phyloP scores from a whole-genome alignment of 2,888 invertebrate species.

The Tipula confusa region DNA sequence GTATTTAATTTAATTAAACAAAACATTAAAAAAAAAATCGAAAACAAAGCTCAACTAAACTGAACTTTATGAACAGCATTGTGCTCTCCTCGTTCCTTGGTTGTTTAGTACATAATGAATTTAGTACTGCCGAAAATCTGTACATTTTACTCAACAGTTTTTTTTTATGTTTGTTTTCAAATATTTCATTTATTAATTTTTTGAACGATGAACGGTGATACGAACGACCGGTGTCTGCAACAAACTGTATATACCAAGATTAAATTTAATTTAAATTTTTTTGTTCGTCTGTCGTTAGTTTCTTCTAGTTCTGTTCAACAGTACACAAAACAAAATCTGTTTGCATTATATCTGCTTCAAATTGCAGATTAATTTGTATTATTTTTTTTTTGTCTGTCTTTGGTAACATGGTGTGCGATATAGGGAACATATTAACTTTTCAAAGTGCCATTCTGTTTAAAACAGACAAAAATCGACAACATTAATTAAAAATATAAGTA shows the following conservation, averaged over 20 bases:
- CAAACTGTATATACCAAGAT: neutral
- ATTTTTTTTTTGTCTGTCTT: neutral
- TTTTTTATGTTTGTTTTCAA: neutral
- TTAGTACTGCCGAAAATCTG: neutral
- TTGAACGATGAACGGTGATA: neutral
- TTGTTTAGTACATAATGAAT: neutral
- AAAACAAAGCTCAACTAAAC: neutral
- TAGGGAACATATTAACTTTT: no score
- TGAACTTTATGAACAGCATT: neutral
- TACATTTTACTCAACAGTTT: neutral
- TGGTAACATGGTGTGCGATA: no score
- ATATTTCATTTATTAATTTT: neutral
- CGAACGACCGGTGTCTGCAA: neutral
- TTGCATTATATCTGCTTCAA: neutral
- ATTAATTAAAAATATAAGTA: no score
- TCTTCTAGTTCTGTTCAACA: neutral
- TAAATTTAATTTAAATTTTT: neutral
- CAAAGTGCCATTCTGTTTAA: no score
- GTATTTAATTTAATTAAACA: conserved; percentile 15
- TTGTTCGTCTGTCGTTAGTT: neutral
- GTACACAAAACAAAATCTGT: neutral
- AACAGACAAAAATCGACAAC: no score
- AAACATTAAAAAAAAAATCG: neutral
- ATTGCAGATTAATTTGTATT: neutral
- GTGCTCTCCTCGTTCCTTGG: neutral